Evolutionary conservation across 1,140 invertebrate genomes (phyloP), one percentile per base, ranked within the genome.

Genomic region (Drosophila serrata): DNA sequence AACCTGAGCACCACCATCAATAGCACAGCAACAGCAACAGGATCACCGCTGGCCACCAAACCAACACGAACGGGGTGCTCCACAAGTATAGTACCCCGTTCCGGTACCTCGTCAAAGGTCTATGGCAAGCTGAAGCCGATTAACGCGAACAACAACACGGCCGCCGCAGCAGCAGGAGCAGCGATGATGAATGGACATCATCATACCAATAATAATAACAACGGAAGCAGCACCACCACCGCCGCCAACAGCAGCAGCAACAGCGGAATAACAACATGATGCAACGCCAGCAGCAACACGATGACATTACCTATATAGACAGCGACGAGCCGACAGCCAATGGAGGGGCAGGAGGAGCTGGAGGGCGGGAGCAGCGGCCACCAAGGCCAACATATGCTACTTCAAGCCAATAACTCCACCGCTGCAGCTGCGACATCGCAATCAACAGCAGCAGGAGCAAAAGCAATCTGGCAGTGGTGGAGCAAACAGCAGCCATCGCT

Each of bases 281-380:
- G 74, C 82, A n/a, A 24, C 84, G 70, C 3, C 84, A 33, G 33
- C 33, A 29, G n/a, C 80, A 84, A n/a, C 86, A 85, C 39, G 91
- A 92, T 56, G 92, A 92, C 65, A 92, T 92, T 19, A 92, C 70
- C 73, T 92, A 85, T 48, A 92, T 92, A 45, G 92, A 92, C 58
- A 92, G 92, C 78, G 92, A 92, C 67, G 92, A 92, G 13, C 68
- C 72, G 24, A 75, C 75, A 19, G 43, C 88, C 19, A 48, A 75
- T 43, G 55, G 22, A 35, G 43, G 55, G 5, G 35, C 8, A 57
- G 42, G 17, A 37, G 49, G n/a, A 43, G 24, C 2, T 37, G 49
- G 19, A 43, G n/a, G n/a, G 33, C 39, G 1, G 45, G 22, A 0
- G 8, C 43, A 11, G 22, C 61, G 12, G 43, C 53, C n/a, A 5